A percentile compares a stretch with the other conserved stretches of the same genome.
Conservation (phyloP, 2,113 vertebrate genomes). For the Pteronura brasiliensis region DNA sequence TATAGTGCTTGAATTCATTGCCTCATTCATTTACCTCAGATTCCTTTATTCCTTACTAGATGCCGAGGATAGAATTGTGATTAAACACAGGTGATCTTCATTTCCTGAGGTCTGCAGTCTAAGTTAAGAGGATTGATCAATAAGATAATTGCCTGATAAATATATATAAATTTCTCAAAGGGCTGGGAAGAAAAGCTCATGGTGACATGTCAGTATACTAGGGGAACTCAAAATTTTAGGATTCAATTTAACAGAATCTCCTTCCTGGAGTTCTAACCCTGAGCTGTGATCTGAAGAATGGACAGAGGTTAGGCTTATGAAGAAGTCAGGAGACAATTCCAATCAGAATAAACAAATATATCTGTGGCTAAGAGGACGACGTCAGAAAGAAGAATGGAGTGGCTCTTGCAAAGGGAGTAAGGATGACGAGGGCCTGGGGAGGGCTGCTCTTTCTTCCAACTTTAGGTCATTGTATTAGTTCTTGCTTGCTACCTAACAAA, state of each 20-base stretch:
- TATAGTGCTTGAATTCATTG: background rate
- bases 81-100: background rate
- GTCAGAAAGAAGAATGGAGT: background rate
- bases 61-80: background rate
- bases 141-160: background rate
- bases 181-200: background rate
- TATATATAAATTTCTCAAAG: background rate
- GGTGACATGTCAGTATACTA: background rate
- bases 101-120: background rate
- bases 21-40: background rate
- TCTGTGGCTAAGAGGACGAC: background rate
- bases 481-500: background rate
- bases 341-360: background rate
- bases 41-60: background rate
- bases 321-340: background rate
- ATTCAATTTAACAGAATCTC: background rate
- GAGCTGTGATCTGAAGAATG: background rate
- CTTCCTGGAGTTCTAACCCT: background rate
- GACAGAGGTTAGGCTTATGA: background rate
- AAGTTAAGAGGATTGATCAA: background rate
- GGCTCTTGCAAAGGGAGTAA: background rate
- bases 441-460: background rate
- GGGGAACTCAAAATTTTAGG: background rate
- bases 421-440: rapidly evolving
- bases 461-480: background rate